Evolutionary conservation across 2,113 vertebrate species (phyloP).

Genomic region (Lepus americanus): DNA sequence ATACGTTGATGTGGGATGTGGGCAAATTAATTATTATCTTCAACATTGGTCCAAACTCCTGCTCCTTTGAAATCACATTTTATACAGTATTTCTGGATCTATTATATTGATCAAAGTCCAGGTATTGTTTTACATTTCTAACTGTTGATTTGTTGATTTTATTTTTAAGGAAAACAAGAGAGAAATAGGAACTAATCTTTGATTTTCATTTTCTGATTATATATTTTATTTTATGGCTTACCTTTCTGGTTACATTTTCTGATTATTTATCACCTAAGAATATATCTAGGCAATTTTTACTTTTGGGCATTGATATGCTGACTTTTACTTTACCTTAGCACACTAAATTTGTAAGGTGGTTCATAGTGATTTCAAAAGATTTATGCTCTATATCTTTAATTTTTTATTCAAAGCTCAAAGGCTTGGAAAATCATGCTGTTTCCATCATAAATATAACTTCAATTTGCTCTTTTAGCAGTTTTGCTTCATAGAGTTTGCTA

Average conservation of each 20-base stretch:
- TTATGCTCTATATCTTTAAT: background rate
- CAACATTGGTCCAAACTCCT: too few relatives aligned
- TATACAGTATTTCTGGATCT: constrained; percentile 39
- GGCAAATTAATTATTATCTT: too few relatives aligned
- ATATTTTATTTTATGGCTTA: too few relatives aligned
- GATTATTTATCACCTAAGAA: constrained; percentile 52
- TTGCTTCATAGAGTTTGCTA: constrained; percentile 2
- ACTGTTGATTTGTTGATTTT: constrained; percentile 17
- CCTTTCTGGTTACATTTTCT: background rate
- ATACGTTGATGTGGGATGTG: too few relatives aligned
- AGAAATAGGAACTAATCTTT: background rate
- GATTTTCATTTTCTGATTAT: background rate
- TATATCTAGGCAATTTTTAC: constrained; percentile 27
- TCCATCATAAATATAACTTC: background rate
- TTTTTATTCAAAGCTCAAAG: constrained; percentile 50
- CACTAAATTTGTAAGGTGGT: background rate
- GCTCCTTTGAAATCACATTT: constrained; percentile 41
- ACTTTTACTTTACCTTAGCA: background rate
- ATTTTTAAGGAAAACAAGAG: constrained; percentile 24
- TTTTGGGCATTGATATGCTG: background rate
- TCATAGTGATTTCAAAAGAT: background rate
- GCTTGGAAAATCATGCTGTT: background rate
- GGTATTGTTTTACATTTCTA: constrained; percentile 48
- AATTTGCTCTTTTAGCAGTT: constrained; percentile 33
- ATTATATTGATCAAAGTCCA: background rate